Conservation (phyloP, 2,888 invertebrate genomes). For the Caenorhabditis doughertyi region DNA sequence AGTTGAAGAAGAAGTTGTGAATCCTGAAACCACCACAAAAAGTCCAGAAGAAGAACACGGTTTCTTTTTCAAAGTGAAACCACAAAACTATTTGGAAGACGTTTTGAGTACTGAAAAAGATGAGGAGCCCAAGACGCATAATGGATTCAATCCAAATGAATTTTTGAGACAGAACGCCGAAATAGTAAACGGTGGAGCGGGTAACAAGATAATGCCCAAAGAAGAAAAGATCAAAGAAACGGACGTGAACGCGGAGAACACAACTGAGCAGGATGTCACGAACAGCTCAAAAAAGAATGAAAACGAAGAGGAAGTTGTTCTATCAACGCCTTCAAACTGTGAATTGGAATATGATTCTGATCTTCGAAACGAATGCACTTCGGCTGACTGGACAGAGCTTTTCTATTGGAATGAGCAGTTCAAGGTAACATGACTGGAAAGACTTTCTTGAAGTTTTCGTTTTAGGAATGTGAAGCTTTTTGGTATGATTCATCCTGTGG, state of each 20-base stretch:
- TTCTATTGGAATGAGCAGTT: slow-evolving; percentile 66
- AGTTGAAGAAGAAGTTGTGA: slow-evolving; percentile 5
- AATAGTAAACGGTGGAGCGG: neutral
- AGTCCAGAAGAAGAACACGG: slow-evolving; percentile 14
- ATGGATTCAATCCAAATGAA: slow-evolving; percentile 44
- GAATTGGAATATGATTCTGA: slow-evolving; percentile 51
- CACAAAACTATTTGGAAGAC: slow-evolving; percentile 52
- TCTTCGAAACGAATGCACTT: slow-evolving; percentile 64
- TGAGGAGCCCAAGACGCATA: neutral
- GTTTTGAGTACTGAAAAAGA: slow-evolving; percentile 26
- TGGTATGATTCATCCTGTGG: slow-evolving; percentile 79
- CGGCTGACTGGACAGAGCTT: slow-evolving; percentile 64
- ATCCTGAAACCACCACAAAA: slow-evolving; percentile 2
- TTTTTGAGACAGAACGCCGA: slow-evolving; percentile 30
- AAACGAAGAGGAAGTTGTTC: neutral
- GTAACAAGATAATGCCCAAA: neutral
- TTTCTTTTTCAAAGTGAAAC: slow-evolving; percentile 55
- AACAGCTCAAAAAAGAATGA: slow-evolving; percentile 21
- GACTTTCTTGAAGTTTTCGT: neutral
- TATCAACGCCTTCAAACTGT: slow-evolving; percentile 25
- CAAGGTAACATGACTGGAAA: slow-evolving; percentile 19
- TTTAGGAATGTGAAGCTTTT: slow-evolving; percentile 75
- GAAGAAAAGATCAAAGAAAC: slow-evolving; percentile 6
- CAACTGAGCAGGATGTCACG: slow-evolving; percentile 16
- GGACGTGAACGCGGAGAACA: neutral